phyloP scores from a whole-genome alignment of 2,888 invertebrate species.

The Brachynemurus nebulosus region DNA sequence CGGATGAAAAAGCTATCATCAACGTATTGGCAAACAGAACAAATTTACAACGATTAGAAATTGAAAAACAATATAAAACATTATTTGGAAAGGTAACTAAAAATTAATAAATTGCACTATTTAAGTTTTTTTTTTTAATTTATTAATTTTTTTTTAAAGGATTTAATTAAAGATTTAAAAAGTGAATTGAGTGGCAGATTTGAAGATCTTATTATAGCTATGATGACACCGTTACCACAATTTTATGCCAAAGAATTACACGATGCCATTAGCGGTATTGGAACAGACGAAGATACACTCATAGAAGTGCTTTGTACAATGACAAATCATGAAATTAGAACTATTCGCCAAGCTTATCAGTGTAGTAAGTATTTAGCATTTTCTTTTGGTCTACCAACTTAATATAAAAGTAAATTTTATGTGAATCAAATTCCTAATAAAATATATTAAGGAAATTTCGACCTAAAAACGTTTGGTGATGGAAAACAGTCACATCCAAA shows the following conservation, averaged over 20 bases:
- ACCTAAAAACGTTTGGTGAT: too few species aligned
- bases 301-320: conserved; percentile 83
- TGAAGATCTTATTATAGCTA: conserved; percentile 64
- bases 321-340: conserved; percentile 69
- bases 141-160: conserved; percentile 31
- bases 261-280: conserved; percentile 70
- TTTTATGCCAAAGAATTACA: conserved; percentile 74
- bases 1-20: conserved; percentile 81
- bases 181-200: conserved; percentile 83
- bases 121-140: neutral
- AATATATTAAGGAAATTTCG: neutral
- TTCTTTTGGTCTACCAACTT: too few species aligned
- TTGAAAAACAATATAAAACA: conserved; percentile 69
- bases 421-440: neutral
- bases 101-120: neutral
- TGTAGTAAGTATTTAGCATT: conserved; percentile 49
- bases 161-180: conserved; percentile 68
- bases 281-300: conserved; percentile 72
- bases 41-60: conserved; percentile 74
- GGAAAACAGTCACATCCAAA: too few species aligned
- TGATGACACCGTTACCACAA: conserved; percentile 74
- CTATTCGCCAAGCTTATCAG: conserved; percentile 64
- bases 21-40: conserved; percentile 68
- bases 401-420: neutral
- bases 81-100: conserved; percentile 68